These are phyloP conservation scores for Melinaea marsaeus DNA, from an alignment of 2,888 invertebrate genomes.

Conservation along the genomic window DNA sequence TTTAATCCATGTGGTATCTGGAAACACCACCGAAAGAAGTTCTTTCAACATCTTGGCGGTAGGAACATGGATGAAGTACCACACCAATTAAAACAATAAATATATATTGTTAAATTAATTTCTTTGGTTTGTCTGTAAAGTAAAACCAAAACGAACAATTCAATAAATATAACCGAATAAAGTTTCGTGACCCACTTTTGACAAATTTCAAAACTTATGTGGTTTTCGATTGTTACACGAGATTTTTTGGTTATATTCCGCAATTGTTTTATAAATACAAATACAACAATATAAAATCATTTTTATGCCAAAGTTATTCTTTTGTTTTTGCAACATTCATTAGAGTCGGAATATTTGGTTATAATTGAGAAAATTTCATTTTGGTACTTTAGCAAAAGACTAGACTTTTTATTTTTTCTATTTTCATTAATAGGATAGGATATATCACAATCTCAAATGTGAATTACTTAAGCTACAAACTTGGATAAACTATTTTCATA, in stretches of 20 bases:
- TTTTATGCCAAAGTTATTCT: too few relatives aligned
- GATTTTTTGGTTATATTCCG: conserved; percentile 5
- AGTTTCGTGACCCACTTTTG: conserved; percentile 24
- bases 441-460: too few relatives aligned
- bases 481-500: too few relatives aligned
- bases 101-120: conserved; percentile 13
- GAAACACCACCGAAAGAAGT: too few relatives aligned
- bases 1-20: too few relatives aligned
- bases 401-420: too few relatives aligned
- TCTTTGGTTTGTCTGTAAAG: conserved; percentile 21
- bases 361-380: too few relatives aligned
- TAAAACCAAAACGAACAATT: conserved; percentile 30
- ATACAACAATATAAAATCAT: not conserved
- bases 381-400: too few relatives aligned
- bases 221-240: conserved; percentile 21
- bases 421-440: too few relatives aligned
- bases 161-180: conserved; percentile 22
- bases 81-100: conserved; percentile 10
- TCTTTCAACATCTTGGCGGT: not conserved
- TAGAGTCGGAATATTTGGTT: too few relatives aligned
- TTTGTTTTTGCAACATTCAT: too few relatives aligned
- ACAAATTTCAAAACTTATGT: conserved; percentile 21
- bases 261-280: conserved; percentile 3
- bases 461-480: too few relatives aligned
- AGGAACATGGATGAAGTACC: not conserved